phyloP scores from a whole-genome alignment of 1,140 invertebrate genomes.

The Drosophila leontia region DNA sequence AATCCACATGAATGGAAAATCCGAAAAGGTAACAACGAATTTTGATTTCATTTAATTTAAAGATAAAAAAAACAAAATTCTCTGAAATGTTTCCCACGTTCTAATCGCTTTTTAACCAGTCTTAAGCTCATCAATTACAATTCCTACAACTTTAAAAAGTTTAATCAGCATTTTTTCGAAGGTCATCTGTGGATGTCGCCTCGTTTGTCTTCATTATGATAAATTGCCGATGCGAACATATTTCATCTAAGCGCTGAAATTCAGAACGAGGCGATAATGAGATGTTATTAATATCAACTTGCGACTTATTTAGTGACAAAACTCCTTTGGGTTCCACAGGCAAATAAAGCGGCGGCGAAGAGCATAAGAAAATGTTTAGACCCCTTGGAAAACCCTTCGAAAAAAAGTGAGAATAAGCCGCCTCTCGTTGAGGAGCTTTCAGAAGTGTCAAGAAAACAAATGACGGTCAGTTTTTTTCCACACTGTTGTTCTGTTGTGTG shows the following conservation, averaged over 20 bases:
- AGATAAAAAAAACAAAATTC: no score
- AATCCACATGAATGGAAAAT: background rate
- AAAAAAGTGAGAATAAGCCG: slow-evolving; percentile 60
- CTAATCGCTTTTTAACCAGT: slow-evolving; percentile 10
- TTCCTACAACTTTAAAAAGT: slow-evolving; percentile 31
- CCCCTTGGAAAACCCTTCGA: slow-evolving; percentile 30
- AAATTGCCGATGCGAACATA: slow-evolving; percentile 69
- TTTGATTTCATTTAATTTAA: background rate
- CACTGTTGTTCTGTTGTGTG: slow-evolving; percentile 15
- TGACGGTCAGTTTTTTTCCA: slow-evolving; percentile 69
- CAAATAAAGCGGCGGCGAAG: slow-evolving; percentile 41
- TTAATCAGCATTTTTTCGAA: slow-evolving; percentile 31
- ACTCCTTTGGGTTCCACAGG: slow-evolving; percentile 27
- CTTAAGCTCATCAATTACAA: slow-evolving; percentile 50
- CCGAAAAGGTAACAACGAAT: slow-evolving; percentile 2
- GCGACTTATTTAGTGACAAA: slow-evolving; percentile 79
- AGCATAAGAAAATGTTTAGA: slow-evolving; percentile 45
- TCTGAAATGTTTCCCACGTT: background rate
- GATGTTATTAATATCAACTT: slow-evolving; percentile 80
- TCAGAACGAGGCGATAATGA: slow-evolving; percentile 76
- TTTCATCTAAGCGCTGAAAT: slow-evolving; percentile 65
- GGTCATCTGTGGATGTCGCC: slow-evolving; percentile 27
- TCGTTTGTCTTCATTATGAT: slow-evolving; percentile 72
- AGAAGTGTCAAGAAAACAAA: slow-evolving; percentile 81
- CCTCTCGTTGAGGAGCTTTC: slow-evolving; percentile 60